Evolutionary conservation across 2,888 invertebrate species (phyloP), one percentile per base, ranked within the genome.

Genomic region (Platycnemis pennipes): DNA sequence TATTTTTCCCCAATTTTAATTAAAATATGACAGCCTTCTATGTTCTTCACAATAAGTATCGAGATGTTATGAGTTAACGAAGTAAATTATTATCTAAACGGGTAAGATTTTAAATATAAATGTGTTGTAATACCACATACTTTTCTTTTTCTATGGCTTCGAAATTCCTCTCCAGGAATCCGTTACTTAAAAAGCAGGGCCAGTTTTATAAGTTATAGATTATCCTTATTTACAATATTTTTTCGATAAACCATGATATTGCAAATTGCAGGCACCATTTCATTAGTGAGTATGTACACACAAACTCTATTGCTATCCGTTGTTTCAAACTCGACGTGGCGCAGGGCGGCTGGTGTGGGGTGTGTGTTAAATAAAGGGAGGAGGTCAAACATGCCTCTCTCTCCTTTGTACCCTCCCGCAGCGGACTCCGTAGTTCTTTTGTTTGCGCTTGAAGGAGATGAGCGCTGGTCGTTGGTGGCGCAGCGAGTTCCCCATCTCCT

Each of bases 401-500:
- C 63, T 7, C 63, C 63, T 1, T 11, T 37, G 16, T 16, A 37
- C 22, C 37, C 37, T 26, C 77, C 77, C 11, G 11, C 19, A 5
- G 77, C 77, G 77, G 77, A 77, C 11, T 77, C 77, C 77, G 77
- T 37, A 37, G 11, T 77, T 77, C 77, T 77, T 77, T 77, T 77
- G 77, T 77, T 77, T 37, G 37, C 37, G 31, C 16, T 37, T 37
- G 77, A 37, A 77, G 77, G 37, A 37, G 77, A 77, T 77, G 77
- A 77, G 37, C 77, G 1, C 63, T 63, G 26, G 63, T 26, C 69
- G 37, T 16, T 1, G 37, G 37, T 37, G 77, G 37, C 22, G 16
- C 26, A 16, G 16, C 63, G 7, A 49, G 7, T 4, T 19, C 63
- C 26, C 63, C 26, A 63, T 16, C 31, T 37, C 77, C n/a, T 37